phyloP scores from a whole-genome alignment of 1,140 invertebrate genomes.

The Drosophila insularis region DNA sequence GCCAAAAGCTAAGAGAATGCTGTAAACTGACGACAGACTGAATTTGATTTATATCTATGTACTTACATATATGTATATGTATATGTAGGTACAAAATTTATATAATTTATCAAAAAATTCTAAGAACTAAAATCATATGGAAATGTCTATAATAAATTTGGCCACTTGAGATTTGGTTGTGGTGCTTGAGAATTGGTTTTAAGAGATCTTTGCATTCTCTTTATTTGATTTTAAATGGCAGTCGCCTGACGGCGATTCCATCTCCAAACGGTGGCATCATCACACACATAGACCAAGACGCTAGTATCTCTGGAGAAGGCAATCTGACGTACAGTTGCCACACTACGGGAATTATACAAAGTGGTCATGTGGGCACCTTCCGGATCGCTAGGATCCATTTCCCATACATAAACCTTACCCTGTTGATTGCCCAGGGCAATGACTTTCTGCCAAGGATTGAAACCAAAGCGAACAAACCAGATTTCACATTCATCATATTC shows the following conservation, averaged over 20 bases:
- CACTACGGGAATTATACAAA: constrained; percentile 93
- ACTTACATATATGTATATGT: too few species aligned
- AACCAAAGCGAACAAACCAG: constrained; percentile 98
- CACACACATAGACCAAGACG: constrained; percentile 87
- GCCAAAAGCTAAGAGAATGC: not conserved
- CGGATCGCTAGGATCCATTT: constrained; percentile 93
- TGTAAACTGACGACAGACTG: not conserved
- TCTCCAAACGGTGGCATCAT: constrained; percentile 97
- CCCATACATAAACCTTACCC: constrained; percentile 97
- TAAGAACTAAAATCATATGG: constrained; percentile 57
- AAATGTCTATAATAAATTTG: constrained; percentile 51
- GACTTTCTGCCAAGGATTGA: constrained; percentile 93
- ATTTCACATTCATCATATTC: constrained; percentile 98
- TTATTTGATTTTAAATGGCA: constrained; percentile 39
- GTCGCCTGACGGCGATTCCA: constrained; percentile 88
- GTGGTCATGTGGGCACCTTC: constrained; percentile 88
- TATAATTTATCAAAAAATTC: constrained; percentile 2
- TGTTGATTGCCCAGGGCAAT: constrained; percentile 96
- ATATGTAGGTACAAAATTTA: not conserved
- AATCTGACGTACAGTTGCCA: constrained; percentile 93
- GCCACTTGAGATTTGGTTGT: constrained; percentile 75
- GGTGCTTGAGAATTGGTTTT: constrained; percentile 64
- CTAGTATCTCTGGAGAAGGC: constrained; percentile 93
- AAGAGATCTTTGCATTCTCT: constrained; percentile 7
- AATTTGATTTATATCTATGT: constrained; percentile 5